Conservation (phyloP, 2,888 invertebrate genomes). For the Adela reaumurella region DNA sequence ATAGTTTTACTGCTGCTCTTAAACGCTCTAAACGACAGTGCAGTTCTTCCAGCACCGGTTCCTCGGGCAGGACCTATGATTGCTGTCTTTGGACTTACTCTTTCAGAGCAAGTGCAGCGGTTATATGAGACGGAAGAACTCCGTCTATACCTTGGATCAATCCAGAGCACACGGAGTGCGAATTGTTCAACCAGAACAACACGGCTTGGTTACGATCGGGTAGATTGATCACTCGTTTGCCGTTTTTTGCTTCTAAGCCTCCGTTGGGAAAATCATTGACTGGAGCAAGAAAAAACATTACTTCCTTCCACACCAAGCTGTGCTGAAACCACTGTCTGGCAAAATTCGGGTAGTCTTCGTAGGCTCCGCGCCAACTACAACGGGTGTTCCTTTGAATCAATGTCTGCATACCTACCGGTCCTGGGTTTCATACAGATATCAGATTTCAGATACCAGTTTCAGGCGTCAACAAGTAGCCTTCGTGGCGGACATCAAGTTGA, state of each 20-base stretch:
- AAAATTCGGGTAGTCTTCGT: constrained; percentile 1
- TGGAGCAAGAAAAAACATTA: background rate
- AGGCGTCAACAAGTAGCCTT: constrained; percentile 5
- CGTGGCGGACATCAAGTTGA: constrained; percentile 5
- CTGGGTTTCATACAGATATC: too few relatives aligned
- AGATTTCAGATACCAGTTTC: constrained; percentile 1
- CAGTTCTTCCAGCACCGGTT: background rate
- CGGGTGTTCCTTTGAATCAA: constrained; percentile 1
- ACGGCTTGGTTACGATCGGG: constrained; percentile 1
- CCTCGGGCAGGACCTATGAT: background rate
- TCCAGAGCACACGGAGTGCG: constrained; percentile 3
- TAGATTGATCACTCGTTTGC: constrained; percentile 2
- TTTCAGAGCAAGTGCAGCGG: background rate
- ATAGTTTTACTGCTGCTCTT: background rate
- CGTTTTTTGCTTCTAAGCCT: background rate
- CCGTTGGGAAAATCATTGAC: background rate
- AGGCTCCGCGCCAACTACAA: background rate
- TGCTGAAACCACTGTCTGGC: background rate
- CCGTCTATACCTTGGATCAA: background rate
- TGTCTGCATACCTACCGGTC: background rate
- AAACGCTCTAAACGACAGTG: background rate
- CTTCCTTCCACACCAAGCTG: constrained; percentile 1
- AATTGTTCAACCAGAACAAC: constrained; percentile 3
- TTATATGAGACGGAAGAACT: constrained; percentile 1
- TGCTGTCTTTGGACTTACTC: background rate